These are phyloP conservation scores for Chloroceryle aenea DNA, from an alignment of 2,113 vertebrate species.

Conservation along the genomic window DNA sequence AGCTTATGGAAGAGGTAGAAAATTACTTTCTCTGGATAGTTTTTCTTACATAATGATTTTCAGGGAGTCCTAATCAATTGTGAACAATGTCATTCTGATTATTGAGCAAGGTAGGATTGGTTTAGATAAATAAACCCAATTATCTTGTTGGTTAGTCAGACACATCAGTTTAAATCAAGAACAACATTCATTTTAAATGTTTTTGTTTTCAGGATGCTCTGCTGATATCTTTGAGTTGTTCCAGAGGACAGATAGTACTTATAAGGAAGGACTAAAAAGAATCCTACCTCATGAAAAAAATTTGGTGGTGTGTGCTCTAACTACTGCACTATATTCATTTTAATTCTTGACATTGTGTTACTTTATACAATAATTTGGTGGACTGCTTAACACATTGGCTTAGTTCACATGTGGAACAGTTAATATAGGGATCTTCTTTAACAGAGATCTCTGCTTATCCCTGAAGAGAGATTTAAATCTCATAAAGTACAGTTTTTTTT, in stretches of 20 bases:
- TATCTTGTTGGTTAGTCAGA: slow-evolving; percentile 46
- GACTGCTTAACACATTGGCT: background rate
- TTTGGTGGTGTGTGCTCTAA: background rate
- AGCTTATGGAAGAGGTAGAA: background rate
- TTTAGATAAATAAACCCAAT: slow-evolving; percentile 41
- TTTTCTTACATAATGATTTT: background rate
- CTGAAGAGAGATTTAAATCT: background rate
- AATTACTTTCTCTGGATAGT: background rate
- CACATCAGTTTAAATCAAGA: slow-evolving; percentile 31
- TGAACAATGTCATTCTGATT: background rate
- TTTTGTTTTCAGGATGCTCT: slow-evolving; percentile 32
- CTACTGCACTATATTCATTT: background rate
- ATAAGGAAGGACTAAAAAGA: background rate
- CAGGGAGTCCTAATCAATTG: background rate
- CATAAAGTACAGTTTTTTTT: background rate
- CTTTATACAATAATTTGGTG: background rate
- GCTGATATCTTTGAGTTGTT: slow-evolving; percentile 36
- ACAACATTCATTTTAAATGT: slow-evolving; percentile 2
- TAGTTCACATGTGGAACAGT: background rate
- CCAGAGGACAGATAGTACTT: background rate
- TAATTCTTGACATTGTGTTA: background rate
- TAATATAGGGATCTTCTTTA: background rate
- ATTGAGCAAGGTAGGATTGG: slow-evolving; percentile 15
- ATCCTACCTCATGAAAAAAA: background rate
- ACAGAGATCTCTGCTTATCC: background rate